Conservation (phyloP, 2,113 vertebrate genomes). For the Gallinago paraguaiae region DNA sequence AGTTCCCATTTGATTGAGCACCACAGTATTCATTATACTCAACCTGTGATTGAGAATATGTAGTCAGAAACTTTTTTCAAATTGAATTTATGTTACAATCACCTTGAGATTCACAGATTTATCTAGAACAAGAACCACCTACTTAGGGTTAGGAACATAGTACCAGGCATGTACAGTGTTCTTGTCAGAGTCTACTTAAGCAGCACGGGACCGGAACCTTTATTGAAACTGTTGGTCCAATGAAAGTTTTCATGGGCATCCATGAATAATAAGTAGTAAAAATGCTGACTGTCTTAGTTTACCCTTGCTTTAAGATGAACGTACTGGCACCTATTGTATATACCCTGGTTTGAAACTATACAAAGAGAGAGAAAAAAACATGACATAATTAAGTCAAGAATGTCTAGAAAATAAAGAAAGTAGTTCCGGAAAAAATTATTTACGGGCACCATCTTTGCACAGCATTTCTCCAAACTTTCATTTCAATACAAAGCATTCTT, state of each 20-base stretch:
- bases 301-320: neutral
- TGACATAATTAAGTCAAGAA: neutral
- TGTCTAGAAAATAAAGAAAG: neutral
- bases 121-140: neutral
- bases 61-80: neutral
- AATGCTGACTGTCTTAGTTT: neutral
- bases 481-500: neutral
- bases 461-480: neutral
- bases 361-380: neutral
- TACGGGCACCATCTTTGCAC: neutral
- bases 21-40: neutral
- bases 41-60: neutral
- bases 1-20: neutral
- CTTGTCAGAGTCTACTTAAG: neutral
- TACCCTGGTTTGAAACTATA: neutral
- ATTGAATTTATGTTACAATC: neutral
- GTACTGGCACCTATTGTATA: accelerated
- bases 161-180: neutral
- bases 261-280: neutral
- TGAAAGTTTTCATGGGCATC: neutral
- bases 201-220: neutral
- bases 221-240: neutral
- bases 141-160: neutral
- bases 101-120: neutral
- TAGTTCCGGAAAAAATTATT: neutral